Conservation (phyloP, 35 echinoderm and acorn worm genomes). For the Ophioderma brevispina region DNA sequence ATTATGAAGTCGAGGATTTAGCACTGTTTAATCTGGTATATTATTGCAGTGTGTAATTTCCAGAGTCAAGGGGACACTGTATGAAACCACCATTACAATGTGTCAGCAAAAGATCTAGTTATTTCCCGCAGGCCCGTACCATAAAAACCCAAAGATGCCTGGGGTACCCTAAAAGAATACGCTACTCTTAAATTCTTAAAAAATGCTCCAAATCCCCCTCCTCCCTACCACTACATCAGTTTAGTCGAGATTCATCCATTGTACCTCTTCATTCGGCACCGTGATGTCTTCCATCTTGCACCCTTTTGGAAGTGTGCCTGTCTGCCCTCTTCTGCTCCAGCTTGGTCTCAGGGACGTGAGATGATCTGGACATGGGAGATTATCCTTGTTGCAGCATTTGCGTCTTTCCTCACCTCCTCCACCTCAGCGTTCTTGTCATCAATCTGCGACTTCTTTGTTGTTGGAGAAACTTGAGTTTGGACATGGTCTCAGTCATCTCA, state of each 20-base stretch:
- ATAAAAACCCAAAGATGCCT: too few relatives aligned
- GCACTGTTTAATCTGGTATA: too few relatives aligned
- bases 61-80: too few relatives aligned
- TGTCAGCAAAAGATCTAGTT: too few relatives aligned
- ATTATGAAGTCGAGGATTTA: too few relatives aligned
- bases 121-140: too few relatives aligned
- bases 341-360: constrained; percentile 84
- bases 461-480: constrained; percentile 93
- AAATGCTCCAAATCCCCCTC: too few relatives aligned
- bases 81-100: too few relatives aligned
- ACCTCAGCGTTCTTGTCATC: constrained; percentile 96
- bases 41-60: too few relatives aligned
- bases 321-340: constrained; percentile 89
- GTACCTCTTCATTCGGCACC: constrained; percentile 79
- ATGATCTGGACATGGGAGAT: constrained; percentile 86
- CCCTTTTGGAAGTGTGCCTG: constrained; percentile 74
- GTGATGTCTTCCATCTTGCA: constrained; percentile 95
- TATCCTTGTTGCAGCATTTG: constrained; percentile 79
- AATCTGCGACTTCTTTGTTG: constrained; percentile 98
- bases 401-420: constrained; percentile 93
- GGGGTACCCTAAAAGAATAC: too few relatives aligned
- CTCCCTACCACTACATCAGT: too few relatives aligned
- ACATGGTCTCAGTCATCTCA: constrained; percentile 91
- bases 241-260: constrained; percentile 95
- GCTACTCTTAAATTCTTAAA: too few relatives aligned